phyloP scores from a whole-genome alignment of 2,888 invertebrate species.

The Lampropteryx suffumata region DNA sequence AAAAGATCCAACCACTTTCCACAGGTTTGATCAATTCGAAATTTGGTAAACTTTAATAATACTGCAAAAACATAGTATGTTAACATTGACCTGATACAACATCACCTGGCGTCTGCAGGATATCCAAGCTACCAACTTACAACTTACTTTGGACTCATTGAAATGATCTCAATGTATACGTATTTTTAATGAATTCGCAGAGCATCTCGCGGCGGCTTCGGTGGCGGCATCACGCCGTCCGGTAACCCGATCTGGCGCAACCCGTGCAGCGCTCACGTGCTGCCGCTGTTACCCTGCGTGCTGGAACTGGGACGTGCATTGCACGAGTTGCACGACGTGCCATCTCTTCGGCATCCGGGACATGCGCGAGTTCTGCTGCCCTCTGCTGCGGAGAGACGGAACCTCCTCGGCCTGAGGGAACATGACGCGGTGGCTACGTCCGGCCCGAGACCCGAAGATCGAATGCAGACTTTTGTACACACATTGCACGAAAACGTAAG shows the following conservation, averaged over 20 bases:
- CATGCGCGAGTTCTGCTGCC: slow-evolving; percentile 88
- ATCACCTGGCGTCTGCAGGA: no score
- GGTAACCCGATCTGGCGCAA: slow-evolving; percentile 93
- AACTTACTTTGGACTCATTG: no score
- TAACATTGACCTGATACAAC: no score
- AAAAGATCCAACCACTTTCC: no score
- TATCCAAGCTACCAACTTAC: no score
- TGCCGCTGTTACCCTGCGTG: slow-evolving; percentile 90
- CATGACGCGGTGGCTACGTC: slow-evolving; percentile 59
- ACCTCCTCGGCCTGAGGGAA: slow-evolving; percentile 86
- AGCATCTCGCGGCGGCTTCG: slow-evolving; percentile 92
- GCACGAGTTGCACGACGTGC: slow-evolving; percentile 90
- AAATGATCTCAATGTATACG: no score
- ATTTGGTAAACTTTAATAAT: no score
- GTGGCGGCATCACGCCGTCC: slow-evolving; percentile 88
- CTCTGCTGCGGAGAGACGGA: slow-evolving; percentile 89
- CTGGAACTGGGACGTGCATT: slow-evolving; percentile 90
- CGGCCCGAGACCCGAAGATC: slow-evolving; percentile 85
- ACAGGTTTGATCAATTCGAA: no score
- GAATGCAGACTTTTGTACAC: slow-evolving; percentile 93
- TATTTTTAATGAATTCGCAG: slow-evolving; percentile 44
- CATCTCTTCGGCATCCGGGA: slow-evolving; percentile 85
- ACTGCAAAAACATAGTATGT: no score
- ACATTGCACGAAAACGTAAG: slow-evolving; percentile 87
- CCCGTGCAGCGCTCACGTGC: slow-evolving; percentile 92